Evolutionary conservation across 2,113 vertebrate genomes (phyloP).

Genomic region (Penelope pileata): DNA sequence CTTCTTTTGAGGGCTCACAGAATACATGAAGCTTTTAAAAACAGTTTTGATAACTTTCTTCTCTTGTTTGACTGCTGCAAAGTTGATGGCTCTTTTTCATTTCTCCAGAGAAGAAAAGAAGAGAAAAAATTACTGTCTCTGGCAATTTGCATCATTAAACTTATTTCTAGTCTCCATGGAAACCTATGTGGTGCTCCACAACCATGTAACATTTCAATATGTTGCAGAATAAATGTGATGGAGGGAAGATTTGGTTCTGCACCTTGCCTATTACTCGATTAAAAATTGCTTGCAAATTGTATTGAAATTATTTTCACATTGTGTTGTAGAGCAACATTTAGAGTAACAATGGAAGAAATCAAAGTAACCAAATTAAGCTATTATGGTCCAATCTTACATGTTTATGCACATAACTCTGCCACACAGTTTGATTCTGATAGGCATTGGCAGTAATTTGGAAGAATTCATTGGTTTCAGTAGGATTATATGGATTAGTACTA

Average conservation of each 20-base stretch:
- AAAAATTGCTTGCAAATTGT: not conserved
- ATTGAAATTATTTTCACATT: not conserved
- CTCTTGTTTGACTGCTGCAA: not conserved
- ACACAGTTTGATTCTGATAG: not conserved
- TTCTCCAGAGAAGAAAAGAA: not conserved
- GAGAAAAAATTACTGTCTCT: conserved; percentile 8
- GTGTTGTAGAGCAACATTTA: not conserved
- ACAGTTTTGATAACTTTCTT: not conserved
- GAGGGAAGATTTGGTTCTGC: not conserved
- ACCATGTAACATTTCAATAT: not conserved
- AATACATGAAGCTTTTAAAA: not conserved
- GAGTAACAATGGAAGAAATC: not conserved
- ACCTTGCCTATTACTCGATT: not conserved
- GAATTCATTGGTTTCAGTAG: not conserved
- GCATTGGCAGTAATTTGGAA: not conserved
- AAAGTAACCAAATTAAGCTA: not conserved
- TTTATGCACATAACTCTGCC: not conserved
- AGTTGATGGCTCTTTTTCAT: not conserved
- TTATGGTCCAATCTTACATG: not conserved
- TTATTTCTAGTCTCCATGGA: conserved; percentile 54
- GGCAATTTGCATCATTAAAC: conserved; percentile 22
- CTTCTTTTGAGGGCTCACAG: not conserved
- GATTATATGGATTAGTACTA: not conserved
- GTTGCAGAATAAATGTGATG: not conserved
- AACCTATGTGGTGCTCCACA: conserved; percentile 16